Evolutionary conservation across 2,888 invertebrate genomes (phyloP), one percentile per base, ranked within the genome.

Genomic region (Oligia strigilis): DNA sequence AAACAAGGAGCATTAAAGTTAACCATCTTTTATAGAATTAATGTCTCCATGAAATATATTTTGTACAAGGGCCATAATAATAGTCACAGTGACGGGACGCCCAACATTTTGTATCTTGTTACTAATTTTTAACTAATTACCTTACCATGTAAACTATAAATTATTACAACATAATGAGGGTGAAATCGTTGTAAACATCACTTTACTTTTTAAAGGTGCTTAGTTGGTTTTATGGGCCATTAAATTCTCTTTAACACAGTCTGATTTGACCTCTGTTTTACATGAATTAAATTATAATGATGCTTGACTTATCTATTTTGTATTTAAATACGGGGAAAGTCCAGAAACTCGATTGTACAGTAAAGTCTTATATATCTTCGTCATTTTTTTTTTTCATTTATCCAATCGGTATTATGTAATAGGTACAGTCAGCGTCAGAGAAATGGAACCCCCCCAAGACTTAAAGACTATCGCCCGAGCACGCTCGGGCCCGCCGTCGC

Each of bases 91-190:
- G 82, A 81, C 85, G 78, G 80, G 83, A 82, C 88, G 87, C 78
- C 87, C 83, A 81, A 82, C 88, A 80, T 88, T 83, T 80, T 90
- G 92, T 93, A 91, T 94, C 92, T 87, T 86, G 90, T 94, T 94
- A 94, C 94, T 89, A 93, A 94, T 94, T 93, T 94, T 94, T 93
- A 85, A 88, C 91, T 92, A 93, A 94, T 94, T 93, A 93, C 89
- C 77, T 89, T 80, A 83, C 82, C 87, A 80, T 91, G 90, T 93
- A 87, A 89, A 89, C 87, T 85, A 92, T 94, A 93, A 94, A 94
- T 94, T 92, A 93, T 90, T 87, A 90, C 88, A 89, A 91, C 88
- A 86, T 94, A 92, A 93, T 92, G 93, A 92, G 92, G 91, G 91
- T 92, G 91, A 92, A 94, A 92, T 92, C 84, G 92, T 90, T 90